A percentile compares a stretch with the other conserved stretches of the same genome.
These are phyloP conservation scores for Ctenochaetus hawaiiensis DNA, from an alignment of 2,797 vertebrate species.

Conservation along the genomic window DNA sequence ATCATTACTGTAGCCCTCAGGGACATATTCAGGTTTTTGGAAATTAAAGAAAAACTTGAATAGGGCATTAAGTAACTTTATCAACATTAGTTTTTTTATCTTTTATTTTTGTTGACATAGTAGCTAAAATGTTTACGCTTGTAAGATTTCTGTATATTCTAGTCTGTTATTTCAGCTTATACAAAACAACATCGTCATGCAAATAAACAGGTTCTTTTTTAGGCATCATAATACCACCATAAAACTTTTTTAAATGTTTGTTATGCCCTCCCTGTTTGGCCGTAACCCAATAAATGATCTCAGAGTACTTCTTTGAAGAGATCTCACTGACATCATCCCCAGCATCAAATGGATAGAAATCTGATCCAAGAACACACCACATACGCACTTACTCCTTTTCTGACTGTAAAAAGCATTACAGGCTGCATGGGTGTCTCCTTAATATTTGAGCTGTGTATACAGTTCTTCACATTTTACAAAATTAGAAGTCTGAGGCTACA, in stretches of 20 bases:
- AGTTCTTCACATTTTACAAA: constrained; percentile 1
- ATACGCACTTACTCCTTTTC: constrained; percentile 40
- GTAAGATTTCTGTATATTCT: not conserved
- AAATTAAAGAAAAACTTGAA: not conserved
- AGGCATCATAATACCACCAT: not conserved
- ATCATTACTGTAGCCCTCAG: not conserved
- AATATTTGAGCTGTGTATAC: not conserved
- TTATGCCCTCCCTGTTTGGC: constrained; percentile 37
- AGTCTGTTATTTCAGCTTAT: not conserved
- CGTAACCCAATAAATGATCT: constrained; percentile 59
- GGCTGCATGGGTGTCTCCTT: constrained; percentile 7
- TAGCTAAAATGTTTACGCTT: not conserved
- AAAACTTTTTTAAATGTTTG: not conserved
- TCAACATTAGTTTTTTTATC: not conserved
- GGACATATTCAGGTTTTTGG: not conserved
- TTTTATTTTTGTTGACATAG: not conserved
- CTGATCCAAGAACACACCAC: constrained; percentile 44
- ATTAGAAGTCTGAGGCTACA: not conserved
- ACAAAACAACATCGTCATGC: not conserved
- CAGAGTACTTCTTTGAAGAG: constrained; percentile 47
- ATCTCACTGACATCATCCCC: constrained; percentile 67
- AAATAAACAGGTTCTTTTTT: not conserved
- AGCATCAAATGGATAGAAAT: constrained; percentile 67
- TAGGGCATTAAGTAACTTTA: not conserved
- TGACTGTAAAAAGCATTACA: constrained; percentile 29